phyloP scores from a whole-genome alignment of 2,113 vertebrate species.

The Bubalus kerabau region DNA sequence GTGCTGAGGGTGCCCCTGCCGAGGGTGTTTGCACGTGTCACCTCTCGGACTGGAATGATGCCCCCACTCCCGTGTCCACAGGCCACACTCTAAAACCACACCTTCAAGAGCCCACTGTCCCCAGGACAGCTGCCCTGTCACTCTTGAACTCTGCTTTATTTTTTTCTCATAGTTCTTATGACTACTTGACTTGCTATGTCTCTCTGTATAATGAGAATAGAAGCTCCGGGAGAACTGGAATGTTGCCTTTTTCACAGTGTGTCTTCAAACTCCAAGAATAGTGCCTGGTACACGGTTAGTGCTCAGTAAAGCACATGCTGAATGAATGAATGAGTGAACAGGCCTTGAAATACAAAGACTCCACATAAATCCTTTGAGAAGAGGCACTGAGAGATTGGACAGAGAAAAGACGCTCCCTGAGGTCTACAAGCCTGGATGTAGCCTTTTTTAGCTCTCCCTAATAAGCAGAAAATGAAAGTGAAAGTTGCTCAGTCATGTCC shows the following conservation, averaged over 20 bases:
- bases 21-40: not conserved
- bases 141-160: not conserved
- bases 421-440: not conserved
- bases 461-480: not conserved
- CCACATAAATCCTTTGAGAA: not conserved
- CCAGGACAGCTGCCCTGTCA: not conserved
- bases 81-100: not conserved
- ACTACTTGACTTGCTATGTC: not conserved
- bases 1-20: too few relatives aligned
- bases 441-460: not conserved
- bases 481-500: not conserved
- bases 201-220: not conserved
- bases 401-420: not conserved
- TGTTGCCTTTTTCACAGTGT: not conserved
- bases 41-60: not conserved
- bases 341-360: not conserved
- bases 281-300: not conserved
- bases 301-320: not conserved
- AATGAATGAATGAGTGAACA: not conserved
- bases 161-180: not conserved
- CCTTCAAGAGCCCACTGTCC: not conserved
- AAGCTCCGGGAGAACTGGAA: not conserved
- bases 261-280: not conserved
- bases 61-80: fast-evolving
- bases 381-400: not conserved